Evolutionary conservation across 2,888 invertebrate genomes (phyloP).

Genomic region (Cremastobaeus sp.): DNA sequence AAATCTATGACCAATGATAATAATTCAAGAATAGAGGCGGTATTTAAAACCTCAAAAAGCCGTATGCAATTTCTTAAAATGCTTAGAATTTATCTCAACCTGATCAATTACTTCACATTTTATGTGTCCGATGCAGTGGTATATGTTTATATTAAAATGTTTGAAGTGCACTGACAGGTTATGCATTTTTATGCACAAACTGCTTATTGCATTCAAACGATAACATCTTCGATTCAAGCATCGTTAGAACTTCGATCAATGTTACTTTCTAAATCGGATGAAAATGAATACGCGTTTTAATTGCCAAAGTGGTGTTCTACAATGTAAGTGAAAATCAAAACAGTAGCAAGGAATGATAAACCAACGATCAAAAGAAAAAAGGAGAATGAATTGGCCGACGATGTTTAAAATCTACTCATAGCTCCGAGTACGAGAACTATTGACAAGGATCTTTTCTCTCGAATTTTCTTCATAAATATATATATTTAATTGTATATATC

Average conservation of each 20-base stretch:
- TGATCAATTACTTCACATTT: too few species aligned
- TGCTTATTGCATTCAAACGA: too few species aligned
- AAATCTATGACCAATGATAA: too few species aligned
- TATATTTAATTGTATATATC: conserved; percentile 16
- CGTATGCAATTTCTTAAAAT: too few species aligned
- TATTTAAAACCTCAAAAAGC: too few species aligned
- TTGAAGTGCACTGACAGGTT: too few species aligned
- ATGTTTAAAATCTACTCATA: conserved; percentile 14
- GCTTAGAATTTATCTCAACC: too few species aligned
- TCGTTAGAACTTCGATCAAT: conserved; percentile 13
- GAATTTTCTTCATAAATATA: neutral
- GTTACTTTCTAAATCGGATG: conserved; percentile 6
- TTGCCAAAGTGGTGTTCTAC: neutral
- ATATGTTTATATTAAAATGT: too few species aligned
- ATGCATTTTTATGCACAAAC: too few species aligned
- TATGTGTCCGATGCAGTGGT: too few species aligned
- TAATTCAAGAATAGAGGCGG: too few species aligned
- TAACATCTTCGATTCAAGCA: too few species aligned
- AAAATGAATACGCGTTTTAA: conserved; percentile 1
- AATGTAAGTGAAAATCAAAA: conserved; percentile 7
- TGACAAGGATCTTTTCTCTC: conserved; percentile 10
- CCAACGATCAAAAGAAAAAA: conserved; percentile 1
- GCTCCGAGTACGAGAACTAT: conserved; percentile 36
- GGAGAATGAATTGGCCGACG: neutral
- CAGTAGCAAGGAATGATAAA: conserved; percentile 3